Base-by-base conservation (phyloP, 1,140 invertebrate species). In the Nixonia krombeini region DNA sequence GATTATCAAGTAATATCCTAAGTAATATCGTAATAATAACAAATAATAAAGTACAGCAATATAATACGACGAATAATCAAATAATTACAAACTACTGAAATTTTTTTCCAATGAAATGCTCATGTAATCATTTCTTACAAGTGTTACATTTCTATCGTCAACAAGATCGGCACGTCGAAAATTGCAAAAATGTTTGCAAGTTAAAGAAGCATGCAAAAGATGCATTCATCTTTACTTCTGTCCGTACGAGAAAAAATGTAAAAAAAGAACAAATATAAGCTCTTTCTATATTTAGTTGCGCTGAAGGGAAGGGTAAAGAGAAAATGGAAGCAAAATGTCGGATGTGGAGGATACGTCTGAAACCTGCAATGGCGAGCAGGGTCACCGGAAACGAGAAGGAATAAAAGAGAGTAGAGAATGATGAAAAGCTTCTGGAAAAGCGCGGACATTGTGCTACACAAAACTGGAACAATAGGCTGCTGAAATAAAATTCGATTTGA, bases 231-330 rank as follows among this genome's bases (percentile, higher is more conserved):
- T 37, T 13, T 26, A 16, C 15, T 50, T 50, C 29, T 40, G 35
- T 26, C 31, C 37, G 23, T 17, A 38, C 16, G n/a, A n/a, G n/a
- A n/a, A n/a, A n/a, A n/a, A n/a, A n/a, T n/a, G n/a, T n/a, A n/a
- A n/a, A n/a, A n/a, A n/a, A n/a, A 21, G 17, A 28, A 41, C 25
- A 29, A 29, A 29, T 41, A 17, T 21, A 13, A 25, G 23, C 40
- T 42, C 21, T 50, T 50, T 62, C 49, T 62, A 62, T 62, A 62
- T 62, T 51, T 52, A 53, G 50, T 33, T 40, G 28, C 35, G 51
- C 46, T 15, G 28, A 50, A 25, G 25, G 41, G 55, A 33, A 63
- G 59, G 49, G 49, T 49, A 45, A 26, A 55, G 45, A 44, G 38
- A 45, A 50, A 63, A 63, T 47, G 45, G 47, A 41, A 51, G 38